Base-by-base conservation (phyloP, 1,140 invertebrate species). In the Cheumatopsyche charites region DNA sequence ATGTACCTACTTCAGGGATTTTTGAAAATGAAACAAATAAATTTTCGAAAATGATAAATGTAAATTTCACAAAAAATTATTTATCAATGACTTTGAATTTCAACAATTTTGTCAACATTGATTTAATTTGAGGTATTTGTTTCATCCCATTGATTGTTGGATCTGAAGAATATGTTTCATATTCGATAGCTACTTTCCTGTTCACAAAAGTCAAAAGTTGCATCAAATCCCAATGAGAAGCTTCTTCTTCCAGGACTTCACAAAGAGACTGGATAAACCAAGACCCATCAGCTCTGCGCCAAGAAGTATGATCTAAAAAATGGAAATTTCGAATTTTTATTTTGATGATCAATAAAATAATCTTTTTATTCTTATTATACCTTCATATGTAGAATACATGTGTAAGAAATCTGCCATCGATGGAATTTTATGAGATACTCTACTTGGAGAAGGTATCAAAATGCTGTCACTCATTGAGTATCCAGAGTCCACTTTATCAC, bases 321-420 rank as follows among this genome's bases (percentile, higher is more conserved):
- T n/a, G n/a, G 19, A 21, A 7, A 61, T 61, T 61, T n/a, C 4
- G 7, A n/a, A n/a, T n/a, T n/a, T n/a, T n/a, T n/a, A n/a, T 4
- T 61, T 61, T 25, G 19, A 3, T 15, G 6, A 5, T 61, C 5
- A 3, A 9, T 13, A 5, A 19, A 19, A 21, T 61, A n/a, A 9
- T 61, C 25, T 36, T 36, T 36, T 36, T 4, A 61, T 3, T 61
- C n/a, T n/a, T n/a, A n/a, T 36, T 4, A 36, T 4, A 68, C 66
- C 66, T 49, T 52, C 47, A 45, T 68, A 68, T 41, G 66, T 55
- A 0, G 47, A 55, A 68, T 68, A 68, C 66, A 68, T 68, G 11
- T 68, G 66, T 41, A 68, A 41, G 25, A 68, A 68, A n/a, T 68
- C 66, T 3, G 66, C 45, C 66, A 68, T 68, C 17, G 66, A 29